A percentile compares a stretch with the other conserved stretches of the same genome.
Evolutionary conservation across 2,797 vertebrate species (phyloP).

Genomic region (Neomorphus geoffroyi): DNA sequence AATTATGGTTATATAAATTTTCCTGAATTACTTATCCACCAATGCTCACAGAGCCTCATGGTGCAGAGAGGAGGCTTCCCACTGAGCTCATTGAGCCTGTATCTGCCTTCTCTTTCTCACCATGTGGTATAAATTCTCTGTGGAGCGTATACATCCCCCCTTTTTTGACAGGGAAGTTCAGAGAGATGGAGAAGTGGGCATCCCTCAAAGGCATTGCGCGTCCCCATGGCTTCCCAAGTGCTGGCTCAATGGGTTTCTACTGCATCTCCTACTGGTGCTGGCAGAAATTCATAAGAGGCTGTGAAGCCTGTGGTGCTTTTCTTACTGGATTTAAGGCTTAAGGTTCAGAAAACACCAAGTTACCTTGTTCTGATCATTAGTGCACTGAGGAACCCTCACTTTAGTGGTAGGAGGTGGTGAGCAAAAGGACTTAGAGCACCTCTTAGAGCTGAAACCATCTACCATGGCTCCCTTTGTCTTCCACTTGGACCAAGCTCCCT

Average conservation of each 20-base stretch:
- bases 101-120: neutral
- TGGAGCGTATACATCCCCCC: neutral
- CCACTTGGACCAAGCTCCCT: neutral
- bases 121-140: neutral
- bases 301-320: neutral
- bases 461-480: neutral
- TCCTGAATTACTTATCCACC: neutral
- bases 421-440: neutral
- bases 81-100: neutral
- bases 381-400: neutral
- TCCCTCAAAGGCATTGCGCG: accelerated
- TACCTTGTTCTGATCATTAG: neutral
- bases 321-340: neutral
- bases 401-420: neutral
- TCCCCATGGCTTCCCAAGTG: neutral
- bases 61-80: neutral
- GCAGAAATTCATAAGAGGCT: neutral
- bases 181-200: neutral
- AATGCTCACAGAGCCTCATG: neutral
- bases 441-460: neutral
- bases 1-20: neutral
- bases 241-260: accelerated
- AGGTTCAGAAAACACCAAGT: neutral
- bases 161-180: neutral
- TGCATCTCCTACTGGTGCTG: neutral